These are phyloP conservation scores for Micromesistius poutassou DNA, from an alignment of 2,797 vertebrate genomes.

Conservation along the genomic window DNA sequence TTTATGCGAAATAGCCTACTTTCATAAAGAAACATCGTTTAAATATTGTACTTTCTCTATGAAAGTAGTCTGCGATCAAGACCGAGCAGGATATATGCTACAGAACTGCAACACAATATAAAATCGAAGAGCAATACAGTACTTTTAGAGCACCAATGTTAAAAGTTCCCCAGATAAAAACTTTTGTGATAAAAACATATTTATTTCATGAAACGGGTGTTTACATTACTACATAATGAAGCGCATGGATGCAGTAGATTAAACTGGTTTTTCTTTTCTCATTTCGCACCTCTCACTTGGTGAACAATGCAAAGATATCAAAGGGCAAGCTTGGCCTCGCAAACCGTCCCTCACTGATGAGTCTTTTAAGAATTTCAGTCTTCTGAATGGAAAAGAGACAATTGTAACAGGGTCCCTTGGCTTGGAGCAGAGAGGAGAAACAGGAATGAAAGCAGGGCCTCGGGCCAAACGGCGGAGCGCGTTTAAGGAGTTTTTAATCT, in stretches of 20 bases:
- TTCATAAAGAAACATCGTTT: not conserved
- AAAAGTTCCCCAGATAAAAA: constrained; percentile 58
- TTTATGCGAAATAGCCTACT: constrained; percentile 3
- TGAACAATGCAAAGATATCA: constrained; percentile 64
- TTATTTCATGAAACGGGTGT: constrained; percentile 78
- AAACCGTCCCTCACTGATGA: constrained; percentile 53
- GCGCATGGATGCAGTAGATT: constrained; percentile 72
- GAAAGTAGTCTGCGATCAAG: constrained; percentile 26
- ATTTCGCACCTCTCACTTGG: constrained; percentile 61
- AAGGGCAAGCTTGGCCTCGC: constrained; percentile 56
- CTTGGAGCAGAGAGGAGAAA: constrained; percentile 61
- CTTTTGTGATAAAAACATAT: constrained; percentile 77
- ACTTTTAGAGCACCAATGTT: constrained; percentile 63
- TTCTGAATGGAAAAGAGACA: constrained; percentile 57
- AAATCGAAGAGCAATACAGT: constrained; percentile 26
- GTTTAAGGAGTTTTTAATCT: constrained; percentile 50
- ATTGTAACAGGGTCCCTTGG: constrained; percentile 67
- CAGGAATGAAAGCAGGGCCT: constrained; percentile 69
- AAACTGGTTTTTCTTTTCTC: constrained; percentile 53
- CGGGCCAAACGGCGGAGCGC: constrained; percentile 65
- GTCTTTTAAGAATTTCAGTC: constrained; percentile 60
- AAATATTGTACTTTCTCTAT: not conserved
- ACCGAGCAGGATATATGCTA: constrained; percentile 11
- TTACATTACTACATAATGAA: constrained; percentile 79
- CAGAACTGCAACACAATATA: constrained; percentile 33